A percentile compares a stretch with the other conserved stretches of the same genome.
phyloP scores from a whole-genome alignment of 2,113 vertebrate species.

The Sphyrna mokarran region DNA sequence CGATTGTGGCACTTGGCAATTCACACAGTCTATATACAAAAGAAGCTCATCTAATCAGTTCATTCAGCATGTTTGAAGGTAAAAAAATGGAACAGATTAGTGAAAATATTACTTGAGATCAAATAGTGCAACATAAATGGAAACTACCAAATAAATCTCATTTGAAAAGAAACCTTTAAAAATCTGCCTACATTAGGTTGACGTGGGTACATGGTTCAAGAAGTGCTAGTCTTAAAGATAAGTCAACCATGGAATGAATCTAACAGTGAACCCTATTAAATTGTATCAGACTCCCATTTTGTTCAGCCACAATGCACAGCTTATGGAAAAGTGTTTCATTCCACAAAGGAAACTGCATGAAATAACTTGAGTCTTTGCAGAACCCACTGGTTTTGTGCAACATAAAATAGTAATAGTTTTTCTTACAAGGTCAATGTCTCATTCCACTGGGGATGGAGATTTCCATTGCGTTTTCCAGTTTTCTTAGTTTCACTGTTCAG shows the following conservation, averaged over 20 bases:
- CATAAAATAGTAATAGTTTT: not conserved
- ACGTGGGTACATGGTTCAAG: not conserved
- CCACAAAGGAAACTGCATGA: not conserved
- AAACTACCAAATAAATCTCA: not conserved
- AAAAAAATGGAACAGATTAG: not conserved
- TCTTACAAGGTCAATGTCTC: constrained; percentile 81
- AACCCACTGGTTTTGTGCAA: constrained; percentile 40
- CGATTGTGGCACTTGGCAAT: no score
- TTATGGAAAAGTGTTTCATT: not conserved
- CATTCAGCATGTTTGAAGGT: not conserved
- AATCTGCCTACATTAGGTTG: not conserved
- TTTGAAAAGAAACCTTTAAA: not conserved
- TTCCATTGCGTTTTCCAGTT: constrained; percentile 81
- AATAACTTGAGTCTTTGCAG: constrained; percentile 40
- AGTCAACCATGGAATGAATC: not conserved
- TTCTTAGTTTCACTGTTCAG: constrained; percentile 85
- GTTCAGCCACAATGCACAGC: not conserved
- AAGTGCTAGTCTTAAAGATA: not conserved
- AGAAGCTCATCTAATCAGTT: not conserved
- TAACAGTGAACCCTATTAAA: not conserved
- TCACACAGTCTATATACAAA: not conserved
- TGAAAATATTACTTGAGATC: not conserved
- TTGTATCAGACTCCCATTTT: not conserved
- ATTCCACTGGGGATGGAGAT: constrained; percentile 86
- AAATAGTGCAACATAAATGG: not conserved